Base-by-base conservation (phyloP, 2,797 vertebrate genomes). In the Adrianichthys oophorus region DNA sequence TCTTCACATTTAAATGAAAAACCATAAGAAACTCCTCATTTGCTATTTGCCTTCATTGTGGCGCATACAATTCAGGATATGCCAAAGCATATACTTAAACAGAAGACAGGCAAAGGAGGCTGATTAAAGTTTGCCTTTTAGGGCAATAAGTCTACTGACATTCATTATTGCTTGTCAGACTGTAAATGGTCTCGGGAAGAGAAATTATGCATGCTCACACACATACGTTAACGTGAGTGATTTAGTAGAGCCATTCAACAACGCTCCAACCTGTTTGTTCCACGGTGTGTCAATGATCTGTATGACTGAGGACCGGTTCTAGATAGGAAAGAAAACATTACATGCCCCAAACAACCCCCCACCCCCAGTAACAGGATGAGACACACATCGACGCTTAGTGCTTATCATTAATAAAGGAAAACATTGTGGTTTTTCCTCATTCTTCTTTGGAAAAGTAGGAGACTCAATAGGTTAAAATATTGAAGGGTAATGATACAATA, bases 61-160 rank as follows among this genome's bases (percentile, higher is more conserved):
- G 66, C 52, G 85, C 82, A 85, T 78, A 80, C 84, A 84, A 79
- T 83, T 80, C 70, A 50, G 73, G 79, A 84, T 91, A 89, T 92
- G 90, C 90, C 52, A 55, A 80, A 85, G 70, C 90, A 90, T 32
- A 32, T 92, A 90, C 86, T 91, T 90, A 89, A 91, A 91, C 81
- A 92, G 73, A 80, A 51, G 54, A 21, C 84, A 85, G 72, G 72
- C 86, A 87, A 90, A 84, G 83, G 76, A 83, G 79, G 79, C 83
- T 93, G 92, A 93, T 93, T 93, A 92, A 93, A 93, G 92, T 93
- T 93, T 92, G 90, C 91, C 90, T 93, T 93, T 83, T 80, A 54
- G 88, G 91, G 91, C 89, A 88, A 90, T 91, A 92, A 91, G 91
- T 92, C 91, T 88, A 84, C 91, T 83, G 89, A 78, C 84, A 90